Percentiles rank a stretch among this genome's conserved stretches.
Conservation (phyloP, 2,888 invertebrate species). For the Oscheius onirici region DNA sequence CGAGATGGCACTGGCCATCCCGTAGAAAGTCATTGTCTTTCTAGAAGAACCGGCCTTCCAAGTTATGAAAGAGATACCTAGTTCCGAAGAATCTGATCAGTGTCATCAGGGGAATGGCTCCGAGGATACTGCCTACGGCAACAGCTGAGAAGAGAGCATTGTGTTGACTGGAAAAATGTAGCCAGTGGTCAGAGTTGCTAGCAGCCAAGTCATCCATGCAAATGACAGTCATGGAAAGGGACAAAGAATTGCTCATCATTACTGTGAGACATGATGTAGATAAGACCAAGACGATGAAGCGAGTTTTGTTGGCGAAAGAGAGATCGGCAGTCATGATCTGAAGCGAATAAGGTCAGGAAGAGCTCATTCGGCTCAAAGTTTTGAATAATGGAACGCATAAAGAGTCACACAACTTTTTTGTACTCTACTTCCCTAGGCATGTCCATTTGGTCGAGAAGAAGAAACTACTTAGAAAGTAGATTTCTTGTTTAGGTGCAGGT, state of each 20-base stretch:
- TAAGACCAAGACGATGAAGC: slow-evolving; percentile 13
- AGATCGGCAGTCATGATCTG: too few relatives aligned
- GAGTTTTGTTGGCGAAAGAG: slow-evolving; percentile 17
- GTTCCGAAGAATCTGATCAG: slow-evolving; percentile 33
- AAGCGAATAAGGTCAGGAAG: too few relatives aligned
- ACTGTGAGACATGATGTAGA: slow-evolving; percentile 32
- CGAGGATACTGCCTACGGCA: slow-evolving; percentile 40
- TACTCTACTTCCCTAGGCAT: too few relatives aligned
- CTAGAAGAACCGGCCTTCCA: not conserved
- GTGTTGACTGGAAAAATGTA: slow-evolving; percentile 6
- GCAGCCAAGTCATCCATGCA: slow-evolving; percentile 39
- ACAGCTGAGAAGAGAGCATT: slow-evolving; percentile 42
- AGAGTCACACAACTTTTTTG: too few relatives aligned
- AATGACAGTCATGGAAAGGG: slow-evolving; percentile 43
- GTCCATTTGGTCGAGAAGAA: too few relatives aligned
- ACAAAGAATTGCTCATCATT: slow-evolving; percentile 34
- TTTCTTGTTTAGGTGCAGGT: too few relatives aligned
- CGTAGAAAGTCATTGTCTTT: slow-evolving; percentile 28
- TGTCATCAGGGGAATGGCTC: slow-evolving; percentile 31
- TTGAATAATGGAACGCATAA: too few relatives aligned
- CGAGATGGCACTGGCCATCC: slow-evolving; percentile 26
- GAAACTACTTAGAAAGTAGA: too few relatives aligned
- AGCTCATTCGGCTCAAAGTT: too few relatives aligned
- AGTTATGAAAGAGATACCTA: slow-evolving; percentile 2
- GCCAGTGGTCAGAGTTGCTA: slow-evolving; percentile 23